Base-by-base conservation (phyloP, 1,140 invertebrate species). In the Temnothorax longispinosus region DNA sequence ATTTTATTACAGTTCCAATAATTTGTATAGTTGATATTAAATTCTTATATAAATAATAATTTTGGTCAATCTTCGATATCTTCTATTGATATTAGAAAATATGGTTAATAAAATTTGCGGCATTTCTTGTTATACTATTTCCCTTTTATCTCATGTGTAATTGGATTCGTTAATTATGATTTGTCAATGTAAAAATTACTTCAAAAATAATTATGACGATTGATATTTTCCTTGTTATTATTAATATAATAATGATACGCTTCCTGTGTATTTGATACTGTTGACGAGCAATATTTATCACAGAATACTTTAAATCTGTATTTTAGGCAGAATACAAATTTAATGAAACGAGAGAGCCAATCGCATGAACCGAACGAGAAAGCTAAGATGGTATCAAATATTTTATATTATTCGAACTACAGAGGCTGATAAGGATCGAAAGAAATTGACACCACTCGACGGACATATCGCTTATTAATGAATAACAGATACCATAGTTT, bases 391-490 rank as follows among this genome's bases (percentile, higher is more conserved):
- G 86, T 85, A 85, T 87, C 90, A 86, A 90, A 91, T 89, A 87
- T 93, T 93, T 90, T 89, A 90, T 90, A 88, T 87, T 52, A 76
- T 87, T 88, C 50, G n/a, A 60, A 87, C 38, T 50, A 38, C 56
- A 58, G 60, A 88, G 67, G 75, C 82, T 85, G 72, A 85, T 58
- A 54, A 80, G 44, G 50, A 77, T 84, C 58, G 72, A 71, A 89
- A 71, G 44, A 76, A 76, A 69, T 18, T 71, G 77, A 92, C 80
- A 86, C 75, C 88, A 85, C 69, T 92, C 89, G 91, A 94, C 87
- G 85, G 85, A 94, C 92, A 92, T 93, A 94, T 94, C 93, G 92
- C 90, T 94, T 93, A 92, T 92, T 89, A 90, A 85, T 92, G 90
- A 92, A 87, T 92, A 92, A 93, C 88, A 91, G 77, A 93, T 88